Conservation (phyloP, 2,888 invertebrate species). For the Ophraella communa region DNA sequence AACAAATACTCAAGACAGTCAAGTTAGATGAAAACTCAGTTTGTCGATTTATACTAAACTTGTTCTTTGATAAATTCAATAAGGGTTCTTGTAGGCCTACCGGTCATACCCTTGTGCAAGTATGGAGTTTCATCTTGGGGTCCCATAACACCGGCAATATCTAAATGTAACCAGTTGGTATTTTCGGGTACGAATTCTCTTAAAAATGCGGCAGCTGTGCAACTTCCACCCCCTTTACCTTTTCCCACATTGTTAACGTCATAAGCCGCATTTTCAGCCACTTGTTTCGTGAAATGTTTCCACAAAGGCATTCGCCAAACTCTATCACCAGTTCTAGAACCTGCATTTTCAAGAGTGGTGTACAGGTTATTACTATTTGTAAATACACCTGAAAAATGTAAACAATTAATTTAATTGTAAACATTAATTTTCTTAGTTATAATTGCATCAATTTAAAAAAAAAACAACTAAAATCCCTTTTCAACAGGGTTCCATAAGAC, state of each 20-base stretch:
- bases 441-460: no score
- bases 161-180: conserved; percentile 73
- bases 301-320: conserved; percentile 77
- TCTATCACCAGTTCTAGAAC: conserved; percentile 69
- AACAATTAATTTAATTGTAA: no score
- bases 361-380: conserved; percentile 65
- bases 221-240: conserved; percentile 68
- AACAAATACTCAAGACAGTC: no score
- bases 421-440: no score
- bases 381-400: conserved; percentile 64
- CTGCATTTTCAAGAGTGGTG: conserved; percentile 64
- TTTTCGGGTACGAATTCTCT: conserved; percentile 70
- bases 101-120: conserved; percentile 69
- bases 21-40: no score
- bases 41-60: conserved; percentile 5
- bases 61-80: conserved; percentile 63
- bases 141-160: conserved; percentile 77
- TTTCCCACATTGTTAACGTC: conserved; percentile 73
- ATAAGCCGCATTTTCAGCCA: conserved; percentile 62
- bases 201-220: conserved; percentile 78
- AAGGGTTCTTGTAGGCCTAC: conserved; percentile 70
- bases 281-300: conserved; percentile 66
- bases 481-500: no score
- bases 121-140: conserved; percentile 66
- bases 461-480: no score